phyloP scores from a whole-genome alignment of 2,888 invertebrate genomes.

The Pegoplata infirma region DNA sequence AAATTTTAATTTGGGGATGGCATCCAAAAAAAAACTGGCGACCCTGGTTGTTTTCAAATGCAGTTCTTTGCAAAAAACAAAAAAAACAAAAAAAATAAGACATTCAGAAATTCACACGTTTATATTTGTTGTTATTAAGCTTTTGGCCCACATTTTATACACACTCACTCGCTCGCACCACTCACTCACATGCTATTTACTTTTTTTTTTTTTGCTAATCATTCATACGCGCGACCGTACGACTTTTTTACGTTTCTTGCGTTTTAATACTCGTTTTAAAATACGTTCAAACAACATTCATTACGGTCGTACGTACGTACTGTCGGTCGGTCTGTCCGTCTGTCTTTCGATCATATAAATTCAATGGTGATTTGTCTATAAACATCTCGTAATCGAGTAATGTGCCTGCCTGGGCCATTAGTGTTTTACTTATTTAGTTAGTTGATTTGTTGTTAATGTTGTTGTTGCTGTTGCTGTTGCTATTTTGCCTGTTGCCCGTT shows the following conservation, averaged over 20 bases:
- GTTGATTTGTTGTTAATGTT: conserved; percentile 11
- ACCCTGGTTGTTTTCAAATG: too few species aligned
- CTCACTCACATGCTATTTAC: neutral
- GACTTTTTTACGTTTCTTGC: too few species aligned
- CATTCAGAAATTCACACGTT: conserved; percentile 35
- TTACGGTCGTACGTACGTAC: neutral
- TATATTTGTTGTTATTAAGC: conserved; percentile 13
- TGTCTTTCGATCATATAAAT: neutral
- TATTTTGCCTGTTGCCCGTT: conserved; percentile 45
- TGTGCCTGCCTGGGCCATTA: conserved; percentile 48
- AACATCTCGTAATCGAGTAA: conserved; percentile 20
- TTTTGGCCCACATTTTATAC: conserved; percentile 17
- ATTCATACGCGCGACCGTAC: conserved; percentile 16
- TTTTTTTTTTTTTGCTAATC: neutral
- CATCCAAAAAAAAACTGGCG: too few species aligned
- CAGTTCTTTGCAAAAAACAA: conserved; percentile 9
- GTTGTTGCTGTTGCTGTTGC: conserved; percentile 36
- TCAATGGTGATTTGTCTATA: conserved; percentile 10
- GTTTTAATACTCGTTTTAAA: too few species aligned
- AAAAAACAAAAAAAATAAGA: too few species aligned
- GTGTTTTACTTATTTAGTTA: conserved; percentile 4
- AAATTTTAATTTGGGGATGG: too few species aligned
- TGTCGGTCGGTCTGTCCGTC: conserved; percentile 5
- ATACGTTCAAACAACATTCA: too few species aligned
- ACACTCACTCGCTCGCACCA: neutral